These are phyloP conservation scores for Andrena hattorfiana DNA, from an alignment of 2,888 invertebrate genomes.

Conservation along the genomic window DNA sequence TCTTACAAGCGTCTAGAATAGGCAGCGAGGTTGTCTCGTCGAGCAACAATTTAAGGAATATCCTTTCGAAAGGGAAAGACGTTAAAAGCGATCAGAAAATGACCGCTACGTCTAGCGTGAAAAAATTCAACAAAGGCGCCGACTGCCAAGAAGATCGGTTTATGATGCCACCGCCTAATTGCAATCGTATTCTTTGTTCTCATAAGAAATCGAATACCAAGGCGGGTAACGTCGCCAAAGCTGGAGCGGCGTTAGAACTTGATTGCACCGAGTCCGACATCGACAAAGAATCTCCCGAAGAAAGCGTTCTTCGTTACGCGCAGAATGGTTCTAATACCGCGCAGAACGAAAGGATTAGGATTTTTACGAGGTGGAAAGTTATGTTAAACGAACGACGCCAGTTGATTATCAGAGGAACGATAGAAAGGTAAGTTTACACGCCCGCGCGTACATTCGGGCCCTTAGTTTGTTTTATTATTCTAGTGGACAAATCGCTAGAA, in stretches of 20 bases:
- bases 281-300: background rate
- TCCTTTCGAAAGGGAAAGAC: conserved; percentile 49
- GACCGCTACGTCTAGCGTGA: conserved; percentile 74
- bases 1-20: conserved; percentile 54
- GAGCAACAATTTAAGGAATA: conserved; percentile 76
- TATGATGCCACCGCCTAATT: conserved; percentile 77
- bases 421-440: conserved; percentile 69
- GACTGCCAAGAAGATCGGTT: conserved; percentile 39
- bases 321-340: background rate
- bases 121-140: conserved; percentile 29
- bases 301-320: background rate
- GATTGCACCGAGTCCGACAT: background rate
- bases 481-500: conserved; percentile 76
- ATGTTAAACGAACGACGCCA: conserved; percentile 72
- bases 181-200: conserved; percentile 3
- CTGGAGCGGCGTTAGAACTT: background rate
- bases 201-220: background rate
- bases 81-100: background rate
- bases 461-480: conserved; percentile 25
- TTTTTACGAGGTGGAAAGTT: conserved; percentile 77
- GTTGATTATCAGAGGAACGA: conserved; percentile 78
- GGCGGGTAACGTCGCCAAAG: background rate
- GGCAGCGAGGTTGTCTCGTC: conserved; percentile 78
- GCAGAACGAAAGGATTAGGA: conserved; percentile 28
- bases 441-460: background rate